These are phyloP conservation scores for Theretra japonica DNA, from an alignment of 2,888 invertebrate genomes.

Conservation along the genomic window DNA sequence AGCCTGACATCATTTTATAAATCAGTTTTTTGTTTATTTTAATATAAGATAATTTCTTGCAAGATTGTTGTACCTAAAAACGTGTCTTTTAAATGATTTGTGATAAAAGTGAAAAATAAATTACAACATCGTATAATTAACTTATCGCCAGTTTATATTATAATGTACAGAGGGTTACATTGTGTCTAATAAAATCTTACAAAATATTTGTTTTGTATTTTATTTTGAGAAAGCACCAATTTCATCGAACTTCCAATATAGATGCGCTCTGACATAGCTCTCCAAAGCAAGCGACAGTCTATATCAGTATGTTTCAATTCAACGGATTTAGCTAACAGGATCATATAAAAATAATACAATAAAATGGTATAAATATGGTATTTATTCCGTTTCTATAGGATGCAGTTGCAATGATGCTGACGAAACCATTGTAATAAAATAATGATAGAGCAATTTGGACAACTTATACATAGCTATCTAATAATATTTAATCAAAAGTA, in stretches of 20 bases:
- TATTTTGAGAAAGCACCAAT: neutral
- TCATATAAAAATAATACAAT: conserved; percentile 43
- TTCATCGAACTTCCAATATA: neutral
- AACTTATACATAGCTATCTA: conserved; percentile 40
- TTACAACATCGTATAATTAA: conserved; percentile 15
- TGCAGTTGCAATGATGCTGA: conserved; percentile 72
- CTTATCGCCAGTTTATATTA: conserved; percentile 26
- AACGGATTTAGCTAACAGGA: neutral
- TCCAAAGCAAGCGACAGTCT: neutral
- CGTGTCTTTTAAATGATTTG: conserved; percentile 22
- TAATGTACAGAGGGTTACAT: conserved; percentile 24
- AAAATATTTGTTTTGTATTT: conserved; percentile 1
- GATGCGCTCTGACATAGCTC: too few relatives aligned
- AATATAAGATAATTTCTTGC: neutral
- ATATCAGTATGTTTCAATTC: neutral
- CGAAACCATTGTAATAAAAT: conserved; percentile 62
- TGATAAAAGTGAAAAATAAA: conserved; percentile 17
- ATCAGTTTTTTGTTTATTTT: neutral
- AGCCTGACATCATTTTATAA: conserved; percentile 3
- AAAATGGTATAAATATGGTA: conserved; percentile 70
- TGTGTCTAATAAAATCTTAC: conserved; percentile 31
- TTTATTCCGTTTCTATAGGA: conserved; percentile 74
- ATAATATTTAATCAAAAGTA: conserved; percentile 23
- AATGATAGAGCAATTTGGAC: conserved; percentile 63
- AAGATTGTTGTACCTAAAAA: conserved; percentile 20